phyloP scores from a whole-genome alignment of 2,797 vertebrate genomes.

The Gastrophryne carolinensis region DNA sequence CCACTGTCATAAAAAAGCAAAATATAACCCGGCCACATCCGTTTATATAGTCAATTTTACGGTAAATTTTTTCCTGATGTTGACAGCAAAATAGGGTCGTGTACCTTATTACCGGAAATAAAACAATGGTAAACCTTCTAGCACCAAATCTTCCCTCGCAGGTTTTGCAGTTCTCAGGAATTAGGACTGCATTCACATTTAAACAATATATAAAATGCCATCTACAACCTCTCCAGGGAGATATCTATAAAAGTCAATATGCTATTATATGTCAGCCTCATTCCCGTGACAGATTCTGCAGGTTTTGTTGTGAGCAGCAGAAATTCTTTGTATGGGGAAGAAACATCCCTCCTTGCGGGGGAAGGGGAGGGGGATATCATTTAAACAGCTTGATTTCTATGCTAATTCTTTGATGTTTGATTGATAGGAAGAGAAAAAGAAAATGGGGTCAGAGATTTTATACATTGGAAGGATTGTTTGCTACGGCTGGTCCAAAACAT shows the following conservation, averaged over 20 bases:
- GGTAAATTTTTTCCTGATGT: conserved; percentile 45
- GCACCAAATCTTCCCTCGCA: not conserved
- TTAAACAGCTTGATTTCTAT: conserved; percentile 16
- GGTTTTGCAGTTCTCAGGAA: conserved; percentile 31
- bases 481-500: not conserved
- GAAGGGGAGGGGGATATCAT: conserved; percentile 8
- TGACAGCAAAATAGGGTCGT: conserved; percentile 42
- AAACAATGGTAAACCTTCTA: conserved; percentile 33
- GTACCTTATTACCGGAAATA: conserved; percentile 51
- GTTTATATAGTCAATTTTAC: conserved; percentile 50
- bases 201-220: conserved; percentile 36
- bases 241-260: conserved; percentile 47
- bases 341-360: conserved; percentile 1
- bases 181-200: conserved; percentile 40
- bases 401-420: conserved; percentile 15
- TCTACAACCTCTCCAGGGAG: conserved; percentile 36
- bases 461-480: not conserved
- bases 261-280: conserved; percentile 38
- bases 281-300: conserved; percentile 6
- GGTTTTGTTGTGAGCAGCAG: not conserved
- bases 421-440: conserved; percentile 3
- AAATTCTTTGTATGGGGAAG: not conserved
- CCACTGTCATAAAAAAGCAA: not conserved
- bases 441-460: not conserved
- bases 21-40: conserved; percentile 11